A percentile compares a stretch with the other conserved stretches of the same genome.
Evolutionary conservation across 2,888 invertebrate species (phyloP).

Genomic region (Aphrophora alni): DNA sequence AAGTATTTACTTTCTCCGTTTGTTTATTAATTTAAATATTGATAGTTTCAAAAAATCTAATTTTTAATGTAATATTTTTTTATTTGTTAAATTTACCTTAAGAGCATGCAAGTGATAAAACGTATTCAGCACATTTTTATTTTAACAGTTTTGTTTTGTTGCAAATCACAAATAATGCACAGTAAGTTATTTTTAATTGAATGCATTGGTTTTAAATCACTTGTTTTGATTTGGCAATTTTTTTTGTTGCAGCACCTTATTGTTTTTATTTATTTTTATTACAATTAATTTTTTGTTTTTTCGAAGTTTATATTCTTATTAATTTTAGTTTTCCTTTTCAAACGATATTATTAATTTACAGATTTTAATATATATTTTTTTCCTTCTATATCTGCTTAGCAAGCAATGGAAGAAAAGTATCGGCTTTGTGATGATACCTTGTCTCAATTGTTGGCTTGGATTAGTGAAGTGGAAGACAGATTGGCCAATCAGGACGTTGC

Average conservation of each 20-base stretch:
- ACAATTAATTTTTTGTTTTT: slow-evolving; percentile 34
- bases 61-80: no score
- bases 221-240: slow-evolving; percentile 18
- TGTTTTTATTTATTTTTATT: slow-evolving; percentile 44
- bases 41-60: no score
- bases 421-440: slow-evolving; percentile 88
- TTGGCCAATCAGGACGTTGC: slow-evolving; percentile 86
- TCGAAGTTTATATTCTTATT: slow-evolving; percentile 24
- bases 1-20: no score
- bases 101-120: not conserved
- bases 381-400: slow-evolving; percentile 68
- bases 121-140: not conserved
- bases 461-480: slow-evolving; percentile 81
- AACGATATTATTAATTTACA: slow-evolving; percentile 20
- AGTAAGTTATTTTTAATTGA: not conserved
- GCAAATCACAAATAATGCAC: not conserved
- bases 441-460: slow-evolving; percentile 85
- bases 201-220: not conserved
- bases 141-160: not conserved
- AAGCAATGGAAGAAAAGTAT: slow-evolving; percentile 95
- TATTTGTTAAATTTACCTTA: no score
- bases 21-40: no score
- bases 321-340: slow-evolving; percentile 13
- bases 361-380: slow-evolving; percentile 18
- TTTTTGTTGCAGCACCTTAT: not conserved